Evolutionary conservation across 2,797 vertebrate genomes (phyloP).

Genomic region (Phalloptychus januarius): DNA sequence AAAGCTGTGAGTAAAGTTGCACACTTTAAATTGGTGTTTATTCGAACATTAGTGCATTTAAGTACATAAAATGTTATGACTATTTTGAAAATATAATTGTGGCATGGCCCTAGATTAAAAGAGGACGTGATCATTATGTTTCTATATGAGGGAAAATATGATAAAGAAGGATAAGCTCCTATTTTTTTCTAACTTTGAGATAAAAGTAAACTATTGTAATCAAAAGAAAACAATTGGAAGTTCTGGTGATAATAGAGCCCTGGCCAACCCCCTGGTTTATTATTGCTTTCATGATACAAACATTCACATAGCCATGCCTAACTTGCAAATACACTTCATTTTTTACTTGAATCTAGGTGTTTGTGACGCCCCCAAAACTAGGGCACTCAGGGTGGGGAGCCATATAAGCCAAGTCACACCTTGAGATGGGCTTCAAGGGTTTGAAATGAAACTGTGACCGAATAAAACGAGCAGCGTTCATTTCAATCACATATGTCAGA

Average conservation of each 20-base stretch:
- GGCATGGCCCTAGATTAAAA: not conserved
- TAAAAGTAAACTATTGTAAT: not conserved
- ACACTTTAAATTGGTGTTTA: conserved; percentile 14
- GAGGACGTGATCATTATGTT: not conserved
- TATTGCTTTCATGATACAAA: not conserved
- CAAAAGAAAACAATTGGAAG: not conserved
- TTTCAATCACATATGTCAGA: not conserved
- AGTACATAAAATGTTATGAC: conserved; percentile 23
- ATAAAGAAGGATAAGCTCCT: not conserved
- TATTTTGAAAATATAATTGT: conserved; percentile 21
- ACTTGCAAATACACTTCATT: not conserved
- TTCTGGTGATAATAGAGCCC: not conserved
- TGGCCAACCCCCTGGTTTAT: not conserved
- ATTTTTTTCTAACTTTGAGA: not conserved
- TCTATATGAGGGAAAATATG: not conserved
- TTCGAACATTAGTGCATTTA: not conserved
- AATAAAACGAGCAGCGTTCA: not conserved
- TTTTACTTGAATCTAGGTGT: not conserved
- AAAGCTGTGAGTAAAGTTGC: conserved; percentile 16
- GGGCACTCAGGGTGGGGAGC: not conserved
- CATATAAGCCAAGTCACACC: not conserved
- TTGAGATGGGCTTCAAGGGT: not conserved
- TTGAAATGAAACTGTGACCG: not conserved
- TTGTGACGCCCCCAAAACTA: not conserved
- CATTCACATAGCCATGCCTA: not conserved